Conservation (phyloP, 2,113 vertebrate genomes). For the Dicerorhinus sumatrensis region DNA sequence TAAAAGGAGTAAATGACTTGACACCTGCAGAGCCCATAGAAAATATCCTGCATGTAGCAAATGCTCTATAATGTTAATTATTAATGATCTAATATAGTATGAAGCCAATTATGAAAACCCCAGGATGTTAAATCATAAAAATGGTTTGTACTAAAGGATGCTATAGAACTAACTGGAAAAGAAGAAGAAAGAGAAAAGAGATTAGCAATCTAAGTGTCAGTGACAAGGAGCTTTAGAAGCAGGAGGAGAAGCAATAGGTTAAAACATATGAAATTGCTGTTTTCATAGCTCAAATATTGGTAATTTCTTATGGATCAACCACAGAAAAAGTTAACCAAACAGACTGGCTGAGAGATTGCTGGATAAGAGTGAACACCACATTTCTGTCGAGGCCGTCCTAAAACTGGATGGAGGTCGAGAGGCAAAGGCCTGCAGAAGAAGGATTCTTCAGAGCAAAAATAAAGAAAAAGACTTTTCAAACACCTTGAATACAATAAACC, state of each 20-base stretch:
- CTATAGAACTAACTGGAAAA: not conserved
- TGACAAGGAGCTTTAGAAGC: not conserved
- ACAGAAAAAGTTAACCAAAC: not conserved
- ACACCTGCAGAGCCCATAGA: not conserved
- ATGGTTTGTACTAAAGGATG: not conserved
- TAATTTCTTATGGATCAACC: not conserved
- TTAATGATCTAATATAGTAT: not conserved
- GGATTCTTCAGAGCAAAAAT: not conserved
- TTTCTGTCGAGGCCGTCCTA: not conserved
- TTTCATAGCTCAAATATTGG: not conserved
- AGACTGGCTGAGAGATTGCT: not conserved
- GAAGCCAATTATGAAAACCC: not conserved
- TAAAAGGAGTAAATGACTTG: not conserved
- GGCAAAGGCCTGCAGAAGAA: not conserved
- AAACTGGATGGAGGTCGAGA: not conserved
- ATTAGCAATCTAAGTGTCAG: not conserved
- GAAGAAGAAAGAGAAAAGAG: not conserved
- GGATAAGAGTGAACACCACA: not conserved
- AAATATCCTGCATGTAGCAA: not conserved
- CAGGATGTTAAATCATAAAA: not conserved
- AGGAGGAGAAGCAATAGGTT: not conserved
- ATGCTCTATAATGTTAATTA: not conserved
- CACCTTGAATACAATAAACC: not conserved
- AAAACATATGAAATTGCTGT: not conserved
- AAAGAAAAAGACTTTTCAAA: not conserved